Evolutionary conservation across 2,797 vertebrate species (phyloP).

Genomic region (Chelmon rostratus): DNA sequence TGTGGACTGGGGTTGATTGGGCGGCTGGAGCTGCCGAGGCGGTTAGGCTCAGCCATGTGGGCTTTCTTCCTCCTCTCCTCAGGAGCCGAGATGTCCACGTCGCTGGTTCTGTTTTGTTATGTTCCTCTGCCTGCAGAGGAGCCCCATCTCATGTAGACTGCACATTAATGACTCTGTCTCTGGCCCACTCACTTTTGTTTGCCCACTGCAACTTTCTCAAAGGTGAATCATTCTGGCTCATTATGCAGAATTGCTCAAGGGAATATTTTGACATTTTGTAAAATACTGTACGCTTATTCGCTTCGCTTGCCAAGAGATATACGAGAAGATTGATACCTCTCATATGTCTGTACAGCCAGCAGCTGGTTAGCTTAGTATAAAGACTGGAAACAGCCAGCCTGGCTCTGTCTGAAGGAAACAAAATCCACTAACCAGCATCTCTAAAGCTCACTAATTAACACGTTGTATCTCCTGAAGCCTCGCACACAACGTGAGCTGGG

Average conservation of each 20-base stretch:
- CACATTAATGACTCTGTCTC: constrained; percentile 25
- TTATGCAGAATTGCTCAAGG: constrained; percentile 9
- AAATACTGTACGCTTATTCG: neutral
- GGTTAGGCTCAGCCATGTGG: constrained; percentile 80
- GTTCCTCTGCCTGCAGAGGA: constrained; percentile 57
- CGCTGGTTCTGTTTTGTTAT: constrained; percentile 71
- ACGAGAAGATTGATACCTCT: constrained; percentile 9
- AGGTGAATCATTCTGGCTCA: neutral
- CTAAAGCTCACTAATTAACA: constrained; percentile 5
- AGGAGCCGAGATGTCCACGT: constrained; percentile 78
- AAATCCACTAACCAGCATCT: neutral
- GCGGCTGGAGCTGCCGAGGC: constrained; percentile 74
- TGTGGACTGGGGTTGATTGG: constrained; percentile 80
- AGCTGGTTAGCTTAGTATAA: constrained; percentile 16
- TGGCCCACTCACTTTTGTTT: constrained; percentile 18
- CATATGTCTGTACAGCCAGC: neutral
- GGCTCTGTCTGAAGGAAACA: neutral
- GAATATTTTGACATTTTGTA: neutral
- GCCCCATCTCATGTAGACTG: constrained; percentile 31
- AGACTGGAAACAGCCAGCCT: neutral
- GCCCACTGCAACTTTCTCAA: constrained; percentile 23
- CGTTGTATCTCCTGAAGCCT: neutral
- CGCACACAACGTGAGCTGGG: neutral
- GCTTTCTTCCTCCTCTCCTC: constrained; percentile 79
- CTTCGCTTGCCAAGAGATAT: constrained; percentile 2